A percentile compares a stretch with the other conserved stretches of the same genome.
phyloP scores from a whole-genome alignment of 2,888 invertebrate species.

The Leptura quadrifasciata region DNA sequence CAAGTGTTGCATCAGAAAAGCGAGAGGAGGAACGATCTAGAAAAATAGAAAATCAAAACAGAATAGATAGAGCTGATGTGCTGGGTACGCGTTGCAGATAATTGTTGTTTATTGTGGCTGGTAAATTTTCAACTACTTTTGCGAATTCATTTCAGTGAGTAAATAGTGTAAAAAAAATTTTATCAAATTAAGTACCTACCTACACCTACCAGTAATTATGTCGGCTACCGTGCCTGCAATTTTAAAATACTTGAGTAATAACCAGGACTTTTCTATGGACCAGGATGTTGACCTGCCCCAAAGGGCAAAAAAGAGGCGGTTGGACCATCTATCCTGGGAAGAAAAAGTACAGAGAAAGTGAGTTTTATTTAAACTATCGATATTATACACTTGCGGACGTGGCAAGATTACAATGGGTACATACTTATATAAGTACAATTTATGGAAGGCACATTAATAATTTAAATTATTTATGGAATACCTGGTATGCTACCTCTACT shows the following conservation, averaged over 20 bases:
- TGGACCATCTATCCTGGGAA: slow-evolving; percentile 90
- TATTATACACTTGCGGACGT: background rate
- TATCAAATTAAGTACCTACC: background rate
- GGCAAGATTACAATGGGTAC: background rate
- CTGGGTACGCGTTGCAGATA: background rate
- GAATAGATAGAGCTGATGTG: background rate
- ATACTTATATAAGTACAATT: too few species aligned
- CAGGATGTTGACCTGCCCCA: slow-evolving; percentile 62
- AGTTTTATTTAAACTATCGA: slow-evolving; percentile 67
- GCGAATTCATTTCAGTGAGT: background rate
- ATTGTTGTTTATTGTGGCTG: background rate
- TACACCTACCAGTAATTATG: slow-evolving; percentile 33
- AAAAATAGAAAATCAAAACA: slow-evolving; percentile 18
- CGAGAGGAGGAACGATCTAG: slow-evolving; percentile 9
- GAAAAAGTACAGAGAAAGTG: slow-evolving; percentile 92
- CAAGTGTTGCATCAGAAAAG: slow-evolving; percentile 28
- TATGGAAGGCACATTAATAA: too few species aligned
- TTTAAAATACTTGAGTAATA: slow-evolving; percentile 67
- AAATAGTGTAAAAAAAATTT: background rate
- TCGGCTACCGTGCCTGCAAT: slow-evolving; percentile 63
- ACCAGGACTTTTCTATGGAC: slow-evolving; percentile 60
- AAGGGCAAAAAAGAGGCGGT: slow-evolving; percentile 81
- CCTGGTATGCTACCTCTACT: too few species aligned
- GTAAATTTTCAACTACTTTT: background rate
- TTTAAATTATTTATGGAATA: too few species aligned